Evolutionary conservation across 2,888 invertebrate genomes (phyloP).

Genomic region (Aromia moschata): DNA sequence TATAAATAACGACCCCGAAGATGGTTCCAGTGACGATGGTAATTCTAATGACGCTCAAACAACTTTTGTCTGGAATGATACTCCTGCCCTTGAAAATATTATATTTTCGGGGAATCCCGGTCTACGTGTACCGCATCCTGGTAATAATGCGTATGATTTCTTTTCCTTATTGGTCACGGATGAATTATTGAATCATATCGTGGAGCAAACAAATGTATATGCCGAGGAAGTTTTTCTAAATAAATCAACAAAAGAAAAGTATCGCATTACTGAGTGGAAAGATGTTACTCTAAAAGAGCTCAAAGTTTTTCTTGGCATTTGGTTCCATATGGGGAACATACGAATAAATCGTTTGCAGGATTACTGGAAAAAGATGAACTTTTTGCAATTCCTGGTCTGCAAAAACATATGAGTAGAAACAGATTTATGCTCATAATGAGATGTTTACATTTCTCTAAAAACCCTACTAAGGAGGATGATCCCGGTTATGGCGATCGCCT

Average conservation of each 20-base stretch:
- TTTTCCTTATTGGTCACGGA: constrained; percentile 4
- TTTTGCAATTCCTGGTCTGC: constrained; percentile 26
- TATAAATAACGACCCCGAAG: neutral
- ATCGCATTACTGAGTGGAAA: neutral
- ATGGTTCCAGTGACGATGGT: neutral
- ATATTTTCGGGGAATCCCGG: neutral
- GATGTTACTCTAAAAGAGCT: neutral
- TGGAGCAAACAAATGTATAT: constrained; percentile 7
- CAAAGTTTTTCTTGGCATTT: neutral
- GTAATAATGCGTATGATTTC: neutral
- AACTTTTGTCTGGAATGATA: neutral
- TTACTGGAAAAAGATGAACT: constrained; percentile 30
- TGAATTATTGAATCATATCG: neutral
- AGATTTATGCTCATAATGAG: constrained; percentile 29
- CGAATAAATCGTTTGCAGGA: constrained; percentile 6
- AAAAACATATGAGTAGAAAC: constrained; percentile 29
- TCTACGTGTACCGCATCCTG: neutral
- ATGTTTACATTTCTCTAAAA: constrained; percentile 26
- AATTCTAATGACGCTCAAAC: neutral
- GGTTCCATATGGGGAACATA: neutral
- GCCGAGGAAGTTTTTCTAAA: constrained; percentile 3
- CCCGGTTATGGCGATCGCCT: constrained; percentile 12
- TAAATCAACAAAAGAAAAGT: constrained; percentile 2
- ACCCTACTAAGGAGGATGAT: neutral
- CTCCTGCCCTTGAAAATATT: neutral